Evolutionary conservation across 1,140 invertebrate species (phyloP).

Genomic region (Zaprionus davidi): DNA sequence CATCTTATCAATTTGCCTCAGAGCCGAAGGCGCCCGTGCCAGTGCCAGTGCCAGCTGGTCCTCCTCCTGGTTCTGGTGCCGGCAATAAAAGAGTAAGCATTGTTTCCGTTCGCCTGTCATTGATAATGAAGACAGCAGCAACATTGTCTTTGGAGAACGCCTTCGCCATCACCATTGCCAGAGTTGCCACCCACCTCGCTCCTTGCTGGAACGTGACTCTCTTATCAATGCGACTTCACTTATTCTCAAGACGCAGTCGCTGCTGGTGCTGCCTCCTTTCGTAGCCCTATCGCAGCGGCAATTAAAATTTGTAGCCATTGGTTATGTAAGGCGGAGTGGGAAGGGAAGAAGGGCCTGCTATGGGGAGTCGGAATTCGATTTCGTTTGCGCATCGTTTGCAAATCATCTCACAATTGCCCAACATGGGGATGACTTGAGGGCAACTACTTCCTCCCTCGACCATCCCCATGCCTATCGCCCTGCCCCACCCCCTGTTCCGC

Average conservation of each 20-base stretch:
- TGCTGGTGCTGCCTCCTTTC: constrained; percentile 14
- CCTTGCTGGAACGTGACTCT: constrained; percentile 70
- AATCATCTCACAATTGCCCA: constrained; percentile 76
- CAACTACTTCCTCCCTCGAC: constrained; percentile 39
- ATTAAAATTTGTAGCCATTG: constrained; percentile 80
- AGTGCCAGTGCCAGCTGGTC: background rate
- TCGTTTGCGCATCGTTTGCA: constrained; percentile 73
- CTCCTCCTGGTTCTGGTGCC: constrained; percentile 13
- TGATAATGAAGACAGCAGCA: constrained; percentile 80
- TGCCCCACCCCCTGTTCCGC: constrained; percentile 13
- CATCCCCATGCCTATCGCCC: background rate
- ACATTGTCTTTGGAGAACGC: constrained; percentile 62
- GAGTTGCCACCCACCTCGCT: constrained; percentile 25
- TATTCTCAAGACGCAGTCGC: constrained; percentile 41
- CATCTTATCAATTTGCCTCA: constrained; percentile 80
- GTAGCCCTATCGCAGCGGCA: constrained; percentile 64
- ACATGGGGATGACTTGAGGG: constrained; percentile 38
- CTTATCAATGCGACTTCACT: constrained; percentile 75
- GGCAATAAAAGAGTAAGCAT: constrained; percentile 81
- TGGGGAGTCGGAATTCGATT: constrained; percentile 64
- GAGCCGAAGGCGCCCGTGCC: constrained; percentile 55
- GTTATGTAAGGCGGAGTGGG: constrained; percentile 29
- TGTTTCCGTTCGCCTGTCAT: constrained; percentile 65
- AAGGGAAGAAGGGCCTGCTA: constrained; percentile 8
- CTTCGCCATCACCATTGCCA: background rate